These are phyloP conservation scores for Hetaerina americana DNA, from an alignment of 1,140 invertebrate genomes.

Conservation along the genomic window DNA sequence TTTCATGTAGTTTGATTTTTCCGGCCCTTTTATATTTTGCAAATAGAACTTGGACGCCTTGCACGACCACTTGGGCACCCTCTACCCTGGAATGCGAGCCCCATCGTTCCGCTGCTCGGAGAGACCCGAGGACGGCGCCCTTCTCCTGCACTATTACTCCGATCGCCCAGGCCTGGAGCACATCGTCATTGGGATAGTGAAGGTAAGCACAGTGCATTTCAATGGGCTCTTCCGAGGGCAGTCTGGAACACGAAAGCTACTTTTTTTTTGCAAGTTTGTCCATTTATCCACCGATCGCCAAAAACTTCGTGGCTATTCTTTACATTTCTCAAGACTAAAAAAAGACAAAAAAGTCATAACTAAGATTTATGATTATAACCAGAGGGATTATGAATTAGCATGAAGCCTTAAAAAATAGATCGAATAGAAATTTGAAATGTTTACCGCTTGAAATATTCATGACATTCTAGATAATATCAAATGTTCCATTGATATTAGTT, in stretches of 20 bases:
- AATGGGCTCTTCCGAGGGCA: neutral
- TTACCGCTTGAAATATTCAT: too few species aligned
- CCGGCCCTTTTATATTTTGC: too few species aligned
- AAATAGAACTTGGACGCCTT: constrained; percentile 76
- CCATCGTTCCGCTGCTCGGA: constrained; percentile 86
- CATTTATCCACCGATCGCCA: constrained; percentile 1
- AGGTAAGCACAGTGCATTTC: constrained; percentile 48
- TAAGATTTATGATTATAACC: too few species aligned
- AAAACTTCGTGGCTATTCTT: constrained; percentile 9
- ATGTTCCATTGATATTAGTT: too few species aligned
- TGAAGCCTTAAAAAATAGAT: too few species aligned
- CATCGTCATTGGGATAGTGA: constrained; percentile 89
- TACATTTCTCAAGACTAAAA: too few species aligned
- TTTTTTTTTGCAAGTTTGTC: neutral
- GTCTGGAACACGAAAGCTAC: neutral
- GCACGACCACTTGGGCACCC: constrained; percentile 83
- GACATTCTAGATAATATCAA: too few species aligned
- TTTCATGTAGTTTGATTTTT: too few species aligned
- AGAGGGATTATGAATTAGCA: too few species aligned
- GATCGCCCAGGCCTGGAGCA: constrained; percentile 83
- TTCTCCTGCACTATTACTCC: constrained; percentile 85
- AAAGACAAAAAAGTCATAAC: too few species aligned
- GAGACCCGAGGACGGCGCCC: constrained; percentile 63
- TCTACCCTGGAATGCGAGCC: constrained; percentile 86
- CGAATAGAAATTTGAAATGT: too few species aligned